Conservation (phyloP, 2,888 invertebrate species). For the Nephrocerus scutellatus region DNA sequence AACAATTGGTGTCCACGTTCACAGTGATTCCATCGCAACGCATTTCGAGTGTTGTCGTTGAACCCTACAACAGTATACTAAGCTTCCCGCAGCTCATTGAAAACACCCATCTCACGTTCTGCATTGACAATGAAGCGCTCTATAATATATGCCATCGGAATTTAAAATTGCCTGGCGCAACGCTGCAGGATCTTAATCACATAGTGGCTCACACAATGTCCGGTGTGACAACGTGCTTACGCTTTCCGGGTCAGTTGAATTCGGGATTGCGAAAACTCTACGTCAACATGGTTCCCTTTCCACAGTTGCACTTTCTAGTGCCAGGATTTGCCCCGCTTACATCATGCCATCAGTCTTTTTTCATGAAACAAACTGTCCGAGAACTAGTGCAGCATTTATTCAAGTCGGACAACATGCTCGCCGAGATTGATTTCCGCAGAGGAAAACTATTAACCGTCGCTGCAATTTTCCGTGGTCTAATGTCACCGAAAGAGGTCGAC, state of each 20-base stretch:
- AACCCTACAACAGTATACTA: slow-evolving; percentile 40
- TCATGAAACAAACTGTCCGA: slow-evolving; percentile 48
- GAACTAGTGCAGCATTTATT: slow-evolving; percentile 68
- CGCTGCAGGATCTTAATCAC: slow-evolving; percentile 38
- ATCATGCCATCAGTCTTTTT: slow-evolving; percentile 24
- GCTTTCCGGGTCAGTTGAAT: slow-evolving; percentile 88
- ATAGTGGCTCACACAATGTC: slow-evolving; percentile 48
- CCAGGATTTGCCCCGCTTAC: slow-evolving; percentile 67
- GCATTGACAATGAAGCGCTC: slow-evolving; percentile 42
- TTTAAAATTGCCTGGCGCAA: slow-evolving; percentile 31
- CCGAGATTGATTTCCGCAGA: slow-evolving; percentile 69
- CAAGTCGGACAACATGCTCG: slow-evolving; percentile 74
- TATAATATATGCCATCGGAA: slow-evolving; percentile 38
- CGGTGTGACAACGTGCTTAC: slow-evolving; percentile 68
- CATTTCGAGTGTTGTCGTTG: slow-evolving; percentile 39
- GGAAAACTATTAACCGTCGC: slow-evolving; percentile 74
- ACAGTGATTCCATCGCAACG: slow-evolving; percentile 51
- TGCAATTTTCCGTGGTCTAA: slow-evolving; percentile 55
- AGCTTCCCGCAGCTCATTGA: slow-evolving; percentile 34
- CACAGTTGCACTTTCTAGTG: slow-evolving; percentile 79
- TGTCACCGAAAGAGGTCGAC: slow-evolving; percentile 41
- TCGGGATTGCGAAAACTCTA: slow-evolving; percentile 79
- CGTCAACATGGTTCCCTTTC: slow-evolving; percentile 89
- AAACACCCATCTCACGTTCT: slow-evolving; percentile 37
- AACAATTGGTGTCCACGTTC: slow-evolving; percentile 64